Conservation (phyloP, 2,797 vertebrate species). For the Rhodeus uyekii region DNA sequence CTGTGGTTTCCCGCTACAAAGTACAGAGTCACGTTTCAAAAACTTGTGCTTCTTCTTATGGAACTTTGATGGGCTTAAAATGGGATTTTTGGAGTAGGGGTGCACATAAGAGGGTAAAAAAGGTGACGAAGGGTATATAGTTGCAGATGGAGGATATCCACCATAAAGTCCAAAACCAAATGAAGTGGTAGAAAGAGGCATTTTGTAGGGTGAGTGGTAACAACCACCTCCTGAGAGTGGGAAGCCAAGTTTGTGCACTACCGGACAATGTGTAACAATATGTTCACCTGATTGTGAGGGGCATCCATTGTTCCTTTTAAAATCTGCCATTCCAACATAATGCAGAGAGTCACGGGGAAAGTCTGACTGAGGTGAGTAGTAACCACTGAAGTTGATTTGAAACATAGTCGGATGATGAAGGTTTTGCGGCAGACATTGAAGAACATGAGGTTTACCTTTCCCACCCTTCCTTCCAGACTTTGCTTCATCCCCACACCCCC, state of each 20-base stretch:
- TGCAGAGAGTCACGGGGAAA: slow-evolving; percentile 91
- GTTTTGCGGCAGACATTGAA: slow-evolving; percentile 85
- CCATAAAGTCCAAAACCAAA: slow-evolving; percentile 93
- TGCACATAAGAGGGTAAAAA: slow-evolving; percentile 81
- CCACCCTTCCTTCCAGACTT: slow-evolving; percentile 66
- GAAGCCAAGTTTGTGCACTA: slow-evolving; percentile 85
- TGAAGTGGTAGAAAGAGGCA: slow-evolving; percentile 84
- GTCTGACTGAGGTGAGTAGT: slow-evolving; percentile 91
- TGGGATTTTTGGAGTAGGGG: slow-evolving; percentile 88
- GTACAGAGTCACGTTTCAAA: slow-evolving; percentile 83
- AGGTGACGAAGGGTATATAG: slow-evolving; percentile 88
- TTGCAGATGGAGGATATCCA: slow-evolving; percentile 82
- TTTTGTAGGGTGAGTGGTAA: slow-evolving; percentile 84
- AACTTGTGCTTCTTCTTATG: slow-evolving; percentile 93
- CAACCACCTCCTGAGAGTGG: slow-evolving; percentile 82
- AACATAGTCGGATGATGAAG: slow-evolving; percentile 90
- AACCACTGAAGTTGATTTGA: slow-evolving; percentile 95
- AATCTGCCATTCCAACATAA: slow-evolving; percentile 90
- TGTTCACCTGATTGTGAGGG: slow-evolving; percentile 51
- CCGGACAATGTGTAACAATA: slow-evolving; percentile 83
- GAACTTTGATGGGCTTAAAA: slow-evolving; percentile 94
- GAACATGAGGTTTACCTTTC: slow-evolving; percentile 61
- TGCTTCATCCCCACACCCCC: slow-evolving; percentile 55
- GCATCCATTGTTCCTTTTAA: slow-evolving; percentile 82
- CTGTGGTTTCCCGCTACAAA: slow-evolving; percentile 73